Evolutionary conservation across 2,113 vertebrate species (phyloP).

Genomic region (Pongo abelii): DNA sequence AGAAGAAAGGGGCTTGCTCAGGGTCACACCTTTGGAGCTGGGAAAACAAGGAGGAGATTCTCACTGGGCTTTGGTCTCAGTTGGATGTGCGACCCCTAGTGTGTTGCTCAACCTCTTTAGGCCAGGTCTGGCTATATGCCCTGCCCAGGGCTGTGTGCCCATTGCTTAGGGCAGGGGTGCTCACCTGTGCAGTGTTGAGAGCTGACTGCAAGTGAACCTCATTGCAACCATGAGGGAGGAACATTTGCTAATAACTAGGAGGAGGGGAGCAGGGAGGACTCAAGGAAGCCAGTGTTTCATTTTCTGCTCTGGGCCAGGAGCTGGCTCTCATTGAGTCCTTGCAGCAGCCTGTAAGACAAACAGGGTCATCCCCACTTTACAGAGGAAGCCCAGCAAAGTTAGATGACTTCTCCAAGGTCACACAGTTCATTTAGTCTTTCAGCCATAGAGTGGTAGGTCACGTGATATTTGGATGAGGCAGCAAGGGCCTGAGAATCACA

Average conservation of each 20-base stretch:
- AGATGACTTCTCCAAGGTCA: conserved; percentile 5
- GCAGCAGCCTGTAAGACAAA: neutral
- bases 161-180: neutral
- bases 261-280: rapidly evolving
- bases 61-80: neutral
- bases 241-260: neutral
- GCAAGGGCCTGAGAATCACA: neutral
- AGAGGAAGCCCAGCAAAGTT: neutral
- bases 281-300: neutral
- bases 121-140: neutral
- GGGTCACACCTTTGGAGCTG: neutral
- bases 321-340: neutral
- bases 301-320: neutral
- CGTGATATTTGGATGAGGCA: neutral
- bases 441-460: neutral
- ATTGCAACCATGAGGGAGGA: neutral
- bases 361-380: neutral
- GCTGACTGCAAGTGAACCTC: neutral
- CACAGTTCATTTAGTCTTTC: neutral
- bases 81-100: neutral
- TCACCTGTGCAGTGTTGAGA: neutral
- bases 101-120: neutral
- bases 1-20: neutral
- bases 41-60: neutral
- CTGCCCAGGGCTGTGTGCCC: neutral